These are phyloP conservation scores for Seira sanloemensis DNA, from an alignment of 2,888 invertebrate genomes.

Conservation along the genomic window DNA sequence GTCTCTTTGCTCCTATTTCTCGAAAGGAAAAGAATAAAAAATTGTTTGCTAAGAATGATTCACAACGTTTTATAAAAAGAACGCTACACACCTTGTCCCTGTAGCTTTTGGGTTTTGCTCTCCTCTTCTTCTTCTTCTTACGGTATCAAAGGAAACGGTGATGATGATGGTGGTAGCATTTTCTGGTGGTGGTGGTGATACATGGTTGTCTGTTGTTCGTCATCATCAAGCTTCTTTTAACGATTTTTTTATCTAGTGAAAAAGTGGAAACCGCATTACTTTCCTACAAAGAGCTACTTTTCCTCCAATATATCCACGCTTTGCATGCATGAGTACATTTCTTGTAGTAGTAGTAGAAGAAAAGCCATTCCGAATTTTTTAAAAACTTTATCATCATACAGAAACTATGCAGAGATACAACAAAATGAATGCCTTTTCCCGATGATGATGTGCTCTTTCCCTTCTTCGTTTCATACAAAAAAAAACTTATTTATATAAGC, in stretches of 20 bases:
- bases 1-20: background rate
- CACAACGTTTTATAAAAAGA: background rate
- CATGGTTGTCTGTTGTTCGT: constrained; percentile 38
- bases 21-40: constrained; percentile 29
- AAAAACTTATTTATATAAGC: background rate
- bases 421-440: constrained; percentile 18
- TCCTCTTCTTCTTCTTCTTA: constrained; percentile 35
- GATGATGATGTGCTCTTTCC: constrained; percentile 10
- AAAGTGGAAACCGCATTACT: constrained; percentile 39
- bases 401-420: constrained; percentile 5
- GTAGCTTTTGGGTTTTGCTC: background rate
- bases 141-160: constrained; percentile 23
- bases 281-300: background rate
- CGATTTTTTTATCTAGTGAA: constrained; percentile 31
- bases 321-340: constrained; percentile 38
- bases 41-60: constrained; percentile 11
- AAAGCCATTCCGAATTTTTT: background rate
- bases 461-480: background rate
- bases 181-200: background rate
- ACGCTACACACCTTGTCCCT: background rate
- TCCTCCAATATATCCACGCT: constrained; percentile 14
- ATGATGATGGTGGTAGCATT: background rate
- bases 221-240: constrained; percentile 42
- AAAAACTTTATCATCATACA: constrained; percentile 31
- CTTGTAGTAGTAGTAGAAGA: background rate